phyloP scores from a whole-genome alignment of 2,113 vertebrate species.

The Scytalopus superciliaris region DNA sequence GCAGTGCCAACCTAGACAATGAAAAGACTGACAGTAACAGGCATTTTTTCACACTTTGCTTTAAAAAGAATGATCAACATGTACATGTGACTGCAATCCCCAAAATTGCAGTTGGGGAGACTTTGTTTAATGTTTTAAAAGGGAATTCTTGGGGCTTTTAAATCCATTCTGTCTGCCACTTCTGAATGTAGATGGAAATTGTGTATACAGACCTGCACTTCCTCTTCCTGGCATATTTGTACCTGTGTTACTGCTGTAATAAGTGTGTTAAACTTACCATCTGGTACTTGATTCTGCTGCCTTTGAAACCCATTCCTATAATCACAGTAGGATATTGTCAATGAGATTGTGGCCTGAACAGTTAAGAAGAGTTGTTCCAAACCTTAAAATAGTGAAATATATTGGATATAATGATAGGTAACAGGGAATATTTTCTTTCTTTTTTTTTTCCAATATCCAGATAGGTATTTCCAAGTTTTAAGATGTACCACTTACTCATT shows the following conservation, averaged over 20 bases:
- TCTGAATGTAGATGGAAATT: neutral
- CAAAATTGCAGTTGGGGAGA: rapidly evolving
- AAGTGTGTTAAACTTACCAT: neutral
- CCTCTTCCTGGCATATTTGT: neutral
- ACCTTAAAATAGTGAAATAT: neutral
- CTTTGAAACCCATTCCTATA: neutral
- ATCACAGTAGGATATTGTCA: neutral
- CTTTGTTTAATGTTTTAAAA: neutral
- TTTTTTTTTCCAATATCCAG: neutral
- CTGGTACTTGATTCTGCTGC: neutral
- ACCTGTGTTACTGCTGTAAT: neutral
- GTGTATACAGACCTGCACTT: neutral
- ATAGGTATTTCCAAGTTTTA: neutral
- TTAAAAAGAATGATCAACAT: neutral
- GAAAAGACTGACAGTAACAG: neutral
- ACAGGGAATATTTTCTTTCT: neutral
- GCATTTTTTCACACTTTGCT: neutral
- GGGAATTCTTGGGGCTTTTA: neutral
- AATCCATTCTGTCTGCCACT: neutral
- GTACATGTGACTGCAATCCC: neutral
- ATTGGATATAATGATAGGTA: neutral
- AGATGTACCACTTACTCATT: neutral
- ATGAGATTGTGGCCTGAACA: neutral
- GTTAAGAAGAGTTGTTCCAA: neutral
- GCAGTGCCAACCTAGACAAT: neutral